Evolutionary conservation across 2,113 vertebrate species (phyloP).

Genomic region (Chloroceryle aenea): DNA sequence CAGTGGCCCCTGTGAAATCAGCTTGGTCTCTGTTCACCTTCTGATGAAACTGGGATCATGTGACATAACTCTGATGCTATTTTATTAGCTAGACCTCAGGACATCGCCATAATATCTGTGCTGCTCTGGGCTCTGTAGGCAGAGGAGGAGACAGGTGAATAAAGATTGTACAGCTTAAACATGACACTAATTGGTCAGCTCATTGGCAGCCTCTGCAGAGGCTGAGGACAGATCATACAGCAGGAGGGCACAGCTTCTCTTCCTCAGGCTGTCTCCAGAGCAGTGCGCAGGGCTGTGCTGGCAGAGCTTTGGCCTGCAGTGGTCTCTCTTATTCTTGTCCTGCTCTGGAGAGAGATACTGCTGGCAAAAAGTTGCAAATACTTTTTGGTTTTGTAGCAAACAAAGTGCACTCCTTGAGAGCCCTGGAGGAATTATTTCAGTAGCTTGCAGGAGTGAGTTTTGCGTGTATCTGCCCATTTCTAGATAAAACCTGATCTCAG

Average conservation of each 20-base stretch:
- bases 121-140: not conserved
- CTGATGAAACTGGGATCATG: not conserved
- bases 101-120: not conserved
- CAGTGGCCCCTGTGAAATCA: not conserved
- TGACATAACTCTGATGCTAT: not conserved
- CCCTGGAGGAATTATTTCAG: not conserved
- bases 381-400: not conserved
- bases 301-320: not conserved
- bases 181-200: constrained; percentile 1
- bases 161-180: not conserved
- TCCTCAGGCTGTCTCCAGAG: not conserved
- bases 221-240: not conserved
- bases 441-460: not conserved
- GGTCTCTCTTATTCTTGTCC: not conserved
- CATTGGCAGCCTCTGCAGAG: not conserved
- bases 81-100: not conserved
- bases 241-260: not conserved
- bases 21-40: not conserved
- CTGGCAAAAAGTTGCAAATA: too few species aligned
- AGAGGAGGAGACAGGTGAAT: constrained; percentile 5
- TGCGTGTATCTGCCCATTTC: not conserved
- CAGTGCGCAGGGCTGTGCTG: not conserved
- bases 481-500: not conserved
- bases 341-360: not conserved
- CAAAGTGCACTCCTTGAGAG: not conserved